Evolutionary conservation across 2,113 vertebrate genomes (phyloP).

Genomic region (Ophthalmolycus amberensis): DNA sequence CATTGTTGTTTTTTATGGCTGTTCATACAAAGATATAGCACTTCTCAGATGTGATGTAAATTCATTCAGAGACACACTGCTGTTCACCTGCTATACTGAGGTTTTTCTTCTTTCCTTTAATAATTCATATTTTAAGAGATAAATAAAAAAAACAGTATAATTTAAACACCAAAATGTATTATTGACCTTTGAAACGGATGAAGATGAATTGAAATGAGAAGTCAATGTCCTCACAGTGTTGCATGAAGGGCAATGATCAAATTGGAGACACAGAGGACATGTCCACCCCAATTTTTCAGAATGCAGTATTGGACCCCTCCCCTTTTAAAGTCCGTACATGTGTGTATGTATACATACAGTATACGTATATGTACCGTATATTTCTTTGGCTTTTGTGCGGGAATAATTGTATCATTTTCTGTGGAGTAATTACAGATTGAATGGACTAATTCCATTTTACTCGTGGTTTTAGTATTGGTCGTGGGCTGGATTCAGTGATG

Average conservation of each 20-base stretch:
- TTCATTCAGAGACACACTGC: not conserved
- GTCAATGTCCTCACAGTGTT: no score
- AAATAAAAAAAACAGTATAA: not conserved
- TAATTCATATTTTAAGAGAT: not conserved
- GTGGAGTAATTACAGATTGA: constrained; percentile 17
- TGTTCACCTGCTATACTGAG: not conserved
- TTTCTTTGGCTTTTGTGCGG: not conserved
- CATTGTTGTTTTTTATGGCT: not conserved
- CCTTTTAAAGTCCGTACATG: no score
- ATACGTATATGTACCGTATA: no score
- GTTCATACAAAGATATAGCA: not conserved
- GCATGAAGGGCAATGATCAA: no score
- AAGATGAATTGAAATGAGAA: no score
- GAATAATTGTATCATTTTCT: constrained; percentile 44
- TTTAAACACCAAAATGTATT: not conserved
- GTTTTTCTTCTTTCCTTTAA: not conserved
- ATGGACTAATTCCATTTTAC: constrained; percentile 36
- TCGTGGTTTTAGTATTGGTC: constrained; percentile 45
- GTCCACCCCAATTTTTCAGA: no score
- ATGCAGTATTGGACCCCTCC: no score
- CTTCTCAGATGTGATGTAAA: not conserved
- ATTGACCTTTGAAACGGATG: not conserved
- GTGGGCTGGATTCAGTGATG: constrained; percentile 69
- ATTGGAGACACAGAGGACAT: no score
- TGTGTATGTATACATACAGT: no score